A percentile compares a stretch with the other conserved stretches of the same genome.
These are phyloP conservation scores for Sphinx pinastri DNA, from an alignment of 2,888 invertebrate species.

Conservation along the genomic window DNA sequence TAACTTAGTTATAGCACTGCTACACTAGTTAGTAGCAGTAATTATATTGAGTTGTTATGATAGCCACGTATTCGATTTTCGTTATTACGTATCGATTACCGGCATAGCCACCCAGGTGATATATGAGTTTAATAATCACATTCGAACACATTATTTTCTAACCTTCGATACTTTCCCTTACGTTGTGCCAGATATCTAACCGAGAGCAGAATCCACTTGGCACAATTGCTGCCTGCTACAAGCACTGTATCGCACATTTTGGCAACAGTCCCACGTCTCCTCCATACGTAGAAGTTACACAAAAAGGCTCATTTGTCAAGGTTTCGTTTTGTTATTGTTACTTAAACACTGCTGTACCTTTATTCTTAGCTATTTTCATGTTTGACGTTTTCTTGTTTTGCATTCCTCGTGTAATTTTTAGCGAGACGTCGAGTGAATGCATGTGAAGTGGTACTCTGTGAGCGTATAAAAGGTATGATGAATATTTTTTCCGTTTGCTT, in stretches of 20 bases:
- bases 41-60: too few species aligned
- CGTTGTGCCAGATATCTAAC: slow-evolving; percentile 43
- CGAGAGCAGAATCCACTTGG: slow-evolving; percentile 45
- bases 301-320: slow-evolving; percentile 40
- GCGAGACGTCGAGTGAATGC: background rate
- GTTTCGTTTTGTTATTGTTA: slow-evolving; percentile 31
- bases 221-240: slow-evolving; percentile 38
- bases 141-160: slow-evolving; percentile 7
- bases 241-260: slow-evolving; percentile 45
- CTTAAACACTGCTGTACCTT: slow-evolving; percentile 17
- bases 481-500: slow-evolving; percentile 4
- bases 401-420: slow-evolving; percentile 8
- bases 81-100: too few species aligned
- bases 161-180: slow-evolving; percentile 35
- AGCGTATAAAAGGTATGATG: background rate
- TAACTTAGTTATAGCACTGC: too few species aligned
- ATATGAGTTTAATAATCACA: slow-evolving; percentile 31
- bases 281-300: slow-evolving; percentile 38
- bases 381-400: background rate
- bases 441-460: slow-evolving; percentile 7
- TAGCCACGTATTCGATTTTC: too few species aligned
- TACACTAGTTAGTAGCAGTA: too few species aligned
- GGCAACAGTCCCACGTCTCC: slow-evolving; percentile 47
- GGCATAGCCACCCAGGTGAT: too few species aligned
- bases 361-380: slow-evolving; percentile 10